A percentile compares a stretch with the other conserved stretches of the same genome.
Conservation (phyloP, 37 sponge, comb jelly and placozoan genomes). For the Agelas oroides region DNA sequence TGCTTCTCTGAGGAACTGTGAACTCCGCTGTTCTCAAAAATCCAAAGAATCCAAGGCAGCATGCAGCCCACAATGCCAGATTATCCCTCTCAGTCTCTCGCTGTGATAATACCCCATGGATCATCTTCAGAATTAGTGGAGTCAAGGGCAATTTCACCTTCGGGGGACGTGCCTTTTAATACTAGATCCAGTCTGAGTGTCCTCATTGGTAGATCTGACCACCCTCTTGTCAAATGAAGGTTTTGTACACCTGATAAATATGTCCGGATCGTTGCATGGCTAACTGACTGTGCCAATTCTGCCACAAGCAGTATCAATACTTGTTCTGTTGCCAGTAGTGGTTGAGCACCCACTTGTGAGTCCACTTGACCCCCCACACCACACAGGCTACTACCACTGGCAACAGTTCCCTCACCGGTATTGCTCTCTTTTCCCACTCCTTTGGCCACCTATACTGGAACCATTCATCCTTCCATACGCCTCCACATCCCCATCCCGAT, state of each 20-base stretch:
- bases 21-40: constrained; percentile 38
- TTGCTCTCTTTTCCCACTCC: not conserved
- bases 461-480: constrained; percentile 1
- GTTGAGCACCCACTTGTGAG: not conserved
- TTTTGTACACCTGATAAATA: constrained; percentile 6
- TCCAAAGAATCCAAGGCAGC: constrained; percentile 18
- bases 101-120: not conserved
- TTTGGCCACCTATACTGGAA: constrained; percentile 3
- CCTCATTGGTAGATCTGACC: not conserved
- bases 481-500: constrained; percentile 47
- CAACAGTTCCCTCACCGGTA: constrained; percentile 35
- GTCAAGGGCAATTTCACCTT: constrained; percentile 33
- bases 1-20: not conserved
- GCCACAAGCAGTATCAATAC: constrained; percentile 1
- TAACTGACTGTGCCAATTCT: not conserved
- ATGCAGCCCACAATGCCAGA: constrained; percentile 40
- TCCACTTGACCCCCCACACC: constrained; percentile 36
- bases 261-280: not conserved
- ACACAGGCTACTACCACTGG: constrained; percentile 27
- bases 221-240: not conserved
- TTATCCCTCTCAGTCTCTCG: no score
- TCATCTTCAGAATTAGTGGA: constrained; percentile 11
- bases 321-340: constrained; percentile 16
- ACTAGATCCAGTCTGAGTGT: constrained; percentile 5
- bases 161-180: not conserved